phyloP scores from a whole-genome alignment of 2,888 invertebrate genomes.

The Strigamia transsilvanica region DNA sequence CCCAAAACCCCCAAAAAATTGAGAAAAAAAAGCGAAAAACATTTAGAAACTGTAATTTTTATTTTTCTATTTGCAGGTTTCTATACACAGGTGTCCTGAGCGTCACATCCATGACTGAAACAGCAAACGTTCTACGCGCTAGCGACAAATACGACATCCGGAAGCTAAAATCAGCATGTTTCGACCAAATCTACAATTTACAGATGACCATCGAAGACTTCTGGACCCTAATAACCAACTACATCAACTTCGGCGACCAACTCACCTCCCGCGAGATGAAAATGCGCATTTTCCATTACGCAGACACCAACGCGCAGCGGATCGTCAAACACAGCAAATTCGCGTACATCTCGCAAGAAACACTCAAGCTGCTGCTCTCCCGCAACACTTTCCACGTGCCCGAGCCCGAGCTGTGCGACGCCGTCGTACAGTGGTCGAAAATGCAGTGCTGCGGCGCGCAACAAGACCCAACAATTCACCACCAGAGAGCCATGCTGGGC shows the following conservation, averaged over 20 bases:
- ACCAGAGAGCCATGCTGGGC: neutral
- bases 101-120: neutral
- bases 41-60: neutral
- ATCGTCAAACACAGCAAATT: neutral
- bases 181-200: neutral
- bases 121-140: neutral
- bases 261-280: neutral
- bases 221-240: neutral
- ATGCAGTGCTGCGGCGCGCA: neutral
- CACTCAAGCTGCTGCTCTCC: neutral
- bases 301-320: neutral
- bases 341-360: neutral
- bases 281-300: neutral
- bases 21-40: no score
- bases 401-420: neutral
- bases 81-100: neutral
- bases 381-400: neutral
- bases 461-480: neutral
- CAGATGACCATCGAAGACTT: neutral
- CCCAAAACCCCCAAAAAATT: no score
- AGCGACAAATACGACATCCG: conserved; percentile 11
- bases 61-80: neutral
- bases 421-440: neutral
- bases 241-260: neutral
- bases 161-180: neutral